phyloP scores from a whole-genome alignment of 2,888 invertebrate genomes.

The Standfussiana lucernea region DNA sequence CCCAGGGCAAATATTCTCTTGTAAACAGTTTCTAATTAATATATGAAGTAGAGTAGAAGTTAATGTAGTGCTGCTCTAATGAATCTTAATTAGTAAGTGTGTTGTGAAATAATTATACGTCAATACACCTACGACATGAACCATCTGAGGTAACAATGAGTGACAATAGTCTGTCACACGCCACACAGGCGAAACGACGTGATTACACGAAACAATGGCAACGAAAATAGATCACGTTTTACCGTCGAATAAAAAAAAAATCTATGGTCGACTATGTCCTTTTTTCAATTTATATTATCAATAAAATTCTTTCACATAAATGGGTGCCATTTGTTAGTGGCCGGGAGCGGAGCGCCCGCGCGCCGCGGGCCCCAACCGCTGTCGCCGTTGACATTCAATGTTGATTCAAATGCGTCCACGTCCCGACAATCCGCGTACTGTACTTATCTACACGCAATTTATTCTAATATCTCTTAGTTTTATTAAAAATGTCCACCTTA shows the following conservation, averaged over 20 bases:
- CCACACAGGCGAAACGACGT: conserved; percentile 46
- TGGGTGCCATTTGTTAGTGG: conserved; percentile 69
- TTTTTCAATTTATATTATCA: conserved; percentile 73
- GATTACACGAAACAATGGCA: conserved; percentile 53
- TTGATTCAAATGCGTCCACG: conserved; percentile 70
- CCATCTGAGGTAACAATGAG: conserved; percentile 35
- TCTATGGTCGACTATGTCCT: conserved; percentile 63
- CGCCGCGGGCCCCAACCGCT: conserved; percentile 61
- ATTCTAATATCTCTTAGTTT: conserved; percentile 60
- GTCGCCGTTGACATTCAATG: conserved; percentile 68
- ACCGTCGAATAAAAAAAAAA: conserved; percentile 59
- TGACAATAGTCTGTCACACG: conserved; percentile 35
- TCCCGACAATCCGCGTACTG: conserved; percentile 60
- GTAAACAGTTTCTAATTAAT: conserved; percentile 51
- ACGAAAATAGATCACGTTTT: conserved; percentile 60
- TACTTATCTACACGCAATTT: conserved; percentile 65
- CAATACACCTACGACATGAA: conserved; percentile 13
- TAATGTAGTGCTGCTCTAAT: conserved; percentile 13
- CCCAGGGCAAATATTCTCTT: conserved; percentile 40
- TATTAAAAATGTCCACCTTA: conserved; percentile 40
- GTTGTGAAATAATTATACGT: conserved; percentile 18
- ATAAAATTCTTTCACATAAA: conserved; percentile 71
- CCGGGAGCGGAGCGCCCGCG: conserved; percentile 37
- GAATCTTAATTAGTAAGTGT: conserved; percentile 26
- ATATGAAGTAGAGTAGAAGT: conserved; percentile 34